Conservation (phyloP, 1,140 invertebrate species). For the Dendroctonus ponderosae region DNA sequence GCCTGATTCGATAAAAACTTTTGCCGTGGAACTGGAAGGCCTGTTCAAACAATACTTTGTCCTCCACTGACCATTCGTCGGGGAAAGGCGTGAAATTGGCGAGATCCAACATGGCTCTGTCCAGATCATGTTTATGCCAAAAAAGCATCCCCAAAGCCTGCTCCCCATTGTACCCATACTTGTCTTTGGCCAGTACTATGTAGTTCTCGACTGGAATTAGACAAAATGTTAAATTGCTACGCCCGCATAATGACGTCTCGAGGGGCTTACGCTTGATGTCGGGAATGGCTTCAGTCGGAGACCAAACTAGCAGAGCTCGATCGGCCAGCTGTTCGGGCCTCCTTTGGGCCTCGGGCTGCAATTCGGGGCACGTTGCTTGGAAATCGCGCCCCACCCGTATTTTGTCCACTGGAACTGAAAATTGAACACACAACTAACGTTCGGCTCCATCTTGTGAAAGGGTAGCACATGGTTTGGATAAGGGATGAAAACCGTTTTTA, state of each 20-base stretch:
- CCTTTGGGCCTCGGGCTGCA: constrained; percentile 61
- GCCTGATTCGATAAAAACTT: constrained; percentile 93
- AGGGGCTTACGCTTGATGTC: constrained; percentile 75
- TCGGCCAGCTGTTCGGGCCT: constrained; percentile 67
- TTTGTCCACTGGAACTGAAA: constrained; percentile 77
- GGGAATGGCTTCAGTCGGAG: constrained; percentile 82
- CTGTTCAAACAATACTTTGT: constrained; percentile 97
- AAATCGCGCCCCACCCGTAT: constrained; percentile 92
- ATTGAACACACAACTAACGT: neutral
- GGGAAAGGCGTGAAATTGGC: constrained; percentile 97
- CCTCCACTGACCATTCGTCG: constrained; percentile 97
- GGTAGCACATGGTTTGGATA: neutral
- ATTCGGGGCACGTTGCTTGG: constrained; percentile 85
- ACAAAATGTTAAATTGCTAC: neutral
- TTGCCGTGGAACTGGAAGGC: constrained; percentile 98
- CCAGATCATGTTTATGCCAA: constrained; percentile 97
- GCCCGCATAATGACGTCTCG: neutral
- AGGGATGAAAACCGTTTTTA: neutral
- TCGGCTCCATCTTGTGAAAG: neutral
- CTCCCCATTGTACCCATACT: constrained; percentile 96
- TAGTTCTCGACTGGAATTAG: constrained; percentile 85
- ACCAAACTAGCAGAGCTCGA: constrained; percentile 92
- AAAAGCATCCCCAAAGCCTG: constrained; percentile 97
- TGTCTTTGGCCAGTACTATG: constrained; percentile 92
- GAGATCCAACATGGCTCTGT: constrained; percentile 86